phyloP scores from a whole-genome alignment of 35 echinoderm and acorn worm species.

The Patiria miniata region DNA sequence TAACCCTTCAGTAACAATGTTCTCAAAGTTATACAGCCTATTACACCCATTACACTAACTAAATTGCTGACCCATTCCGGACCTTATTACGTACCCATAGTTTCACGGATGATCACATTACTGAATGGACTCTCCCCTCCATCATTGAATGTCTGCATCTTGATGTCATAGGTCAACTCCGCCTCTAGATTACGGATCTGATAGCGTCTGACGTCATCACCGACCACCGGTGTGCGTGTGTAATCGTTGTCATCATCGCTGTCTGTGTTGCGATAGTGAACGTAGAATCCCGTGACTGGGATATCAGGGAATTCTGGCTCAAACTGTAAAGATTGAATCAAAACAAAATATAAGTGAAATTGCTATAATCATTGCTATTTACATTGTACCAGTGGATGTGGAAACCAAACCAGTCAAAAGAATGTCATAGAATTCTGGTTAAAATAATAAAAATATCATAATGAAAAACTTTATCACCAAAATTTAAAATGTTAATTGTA shows the following conservation, averaged over 20 bases:
- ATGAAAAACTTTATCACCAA: no score
- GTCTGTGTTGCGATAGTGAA: conserved; percentile 64
- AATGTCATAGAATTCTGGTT: no score
- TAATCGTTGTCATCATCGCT: conserved; percentile 93
- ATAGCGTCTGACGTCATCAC: conserved; percentile 42
- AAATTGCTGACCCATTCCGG: no score
- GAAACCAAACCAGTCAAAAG: no score
- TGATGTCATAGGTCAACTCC: conserved; percentile 91
- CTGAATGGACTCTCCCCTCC: conserved; percentile 68
- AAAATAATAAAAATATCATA: no score
- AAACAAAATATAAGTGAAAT: neutral
- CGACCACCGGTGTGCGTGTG: conserved; percentile 55
- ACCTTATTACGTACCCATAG: no score
- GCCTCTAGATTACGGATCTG: conserved; percentile 73
- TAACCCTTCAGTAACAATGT: no score
- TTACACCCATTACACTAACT: no score
- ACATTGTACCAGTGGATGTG: no score
- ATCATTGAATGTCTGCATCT: conserved; percentile 73
- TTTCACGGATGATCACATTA: conserved; percentile 73
- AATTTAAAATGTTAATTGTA: no score
- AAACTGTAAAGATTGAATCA: conserved; percentile 57
- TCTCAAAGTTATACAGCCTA: no score
- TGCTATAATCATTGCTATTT: no score
- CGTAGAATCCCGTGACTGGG: conserved; percentile 79
- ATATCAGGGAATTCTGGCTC: conserved; percentile 8